These are phyloP conservation scores for Cantharis nigra DNA, from an alignment of 2,888 invertebrate species.

Conservation along the genomic window DNA sequence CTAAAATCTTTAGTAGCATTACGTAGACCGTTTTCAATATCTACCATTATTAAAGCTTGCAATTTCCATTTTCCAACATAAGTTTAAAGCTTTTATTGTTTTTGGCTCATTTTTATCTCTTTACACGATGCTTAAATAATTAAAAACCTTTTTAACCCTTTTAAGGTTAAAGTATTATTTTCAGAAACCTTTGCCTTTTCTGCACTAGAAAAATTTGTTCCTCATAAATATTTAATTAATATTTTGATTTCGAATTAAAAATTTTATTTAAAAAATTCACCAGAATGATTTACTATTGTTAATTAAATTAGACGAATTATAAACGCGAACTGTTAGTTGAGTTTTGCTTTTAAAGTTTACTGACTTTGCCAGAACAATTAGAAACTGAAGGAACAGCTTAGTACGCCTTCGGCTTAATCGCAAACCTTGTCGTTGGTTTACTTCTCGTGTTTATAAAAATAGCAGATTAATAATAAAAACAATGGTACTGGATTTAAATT, in stretches of 20 bases:
- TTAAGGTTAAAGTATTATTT: background rate
- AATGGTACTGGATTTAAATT: background rate
- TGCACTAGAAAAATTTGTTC: background rate
- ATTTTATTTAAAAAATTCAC: background rate
- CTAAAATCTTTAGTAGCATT: background rate
- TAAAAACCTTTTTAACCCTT: background rate
- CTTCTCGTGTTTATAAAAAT: background rate
- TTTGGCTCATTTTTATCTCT: background rate
- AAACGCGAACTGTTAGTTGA: background rate
- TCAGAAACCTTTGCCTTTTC: background rate
- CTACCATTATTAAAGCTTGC: background rate
- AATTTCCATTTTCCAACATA: background rate
- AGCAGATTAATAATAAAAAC: background rate
- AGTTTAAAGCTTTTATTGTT: background rate
- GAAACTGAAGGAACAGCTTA: background rate
- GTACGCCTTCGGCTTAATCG: background rate
- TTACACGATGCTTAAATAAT: background rate
- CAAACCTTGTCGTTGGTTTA: background rate
- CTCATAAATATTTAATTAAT: background rate
- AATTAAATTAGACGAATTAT: background rate
- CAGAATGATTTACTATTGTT: background rate
- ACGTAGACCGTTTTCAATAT: background rate
- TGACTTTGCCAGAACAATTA: background rate
- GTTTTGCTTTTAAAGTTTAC: background rate
- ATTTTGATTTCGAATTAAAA: background rate